Base-by-base conservation (phyloP, 2,888 invertebrate genomes). In the Pachymerium ferrugineum region DNA sequence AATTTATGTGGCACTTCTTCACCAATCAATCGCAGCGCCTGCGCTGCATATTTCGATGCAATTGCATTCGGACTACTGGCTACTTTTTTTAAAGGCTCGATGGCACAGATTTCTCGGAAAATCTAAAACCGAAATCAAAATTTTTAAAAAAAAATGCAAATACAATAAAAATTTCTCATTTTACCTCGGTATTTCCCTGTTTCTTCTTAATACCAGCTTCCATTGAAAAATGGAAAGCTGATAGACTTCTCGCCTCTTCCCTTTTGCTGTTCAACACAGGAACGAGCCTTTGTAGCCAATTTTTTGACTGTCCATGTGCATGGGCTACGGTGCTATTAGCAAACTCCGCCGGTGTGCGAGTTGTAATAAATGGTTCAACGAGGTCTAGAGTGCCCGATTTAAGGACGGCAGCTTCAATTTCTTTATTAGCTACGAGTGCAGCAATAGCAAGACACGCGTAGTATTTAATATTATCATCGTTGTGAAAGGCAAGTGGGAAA, bases 381-480 rank as follows among this genome's bases (percentile, higher is more conserved):
- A 99, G 87, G 80, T 94, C 92, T 79, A 99, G 84, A 0, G 98
- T 97, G n/a, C 97, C 98, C 0, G 97, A 97, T 82, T 94, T 93
- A 28, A 94, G 85, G 0, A 99, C 97, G 35, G 94, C 94, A 0
- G 96, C 93, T 86, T 98, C 98, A 78, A 98, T 94, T 86, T 99
- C 98, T 80, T 96, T 95, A 83, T 97, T 97, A 10, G 97, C 96
- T 28, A 97, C 96, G 76, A 98, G 86, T 30, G 94, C 94, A 4
- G 97, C 94, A 78, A 98, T 97, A 31, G 98, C 98, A 80, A 99
- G 86, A 82, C 98, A 99, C 12, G 99, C 98, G 82, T 98, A 99
- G 84, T 99, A 99, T 83, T 96, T 94, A 76, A 96, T 94, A 79
- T 97, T 94, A 81, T 98, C 97, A 81, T 99, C 98, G 78, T 89